Conservation (phyloP, 2,888 invertebrate species). For the Biston stratarius region DNA sequence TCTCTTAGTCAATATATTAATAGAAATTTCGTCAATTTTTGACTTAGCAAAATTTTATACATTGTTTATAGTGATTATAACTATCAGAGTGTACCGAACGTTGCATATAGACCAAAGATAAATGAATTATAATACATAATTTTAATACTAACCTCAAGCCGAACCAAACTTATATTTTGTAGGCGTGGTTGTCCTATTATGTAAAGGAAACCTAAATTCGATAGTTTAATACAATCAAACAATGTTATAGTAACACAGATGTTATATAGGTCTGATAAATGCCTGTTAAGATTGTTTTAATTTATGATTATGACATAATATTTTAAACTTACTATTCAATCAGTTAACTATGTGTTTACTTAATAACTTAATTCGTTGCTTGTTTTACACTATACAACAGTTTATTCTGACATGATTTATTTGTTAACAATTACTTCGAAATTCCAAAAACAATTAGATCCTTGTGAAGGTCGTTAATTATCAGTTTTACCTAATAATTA, state of each 20-base stretch:
- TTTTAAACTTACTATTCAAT: conserved; percentile 6
- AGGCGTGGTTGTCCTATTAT: conserved; percentile 60
- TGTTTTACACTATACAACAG: neutral
- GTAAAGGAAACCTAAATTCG: conserved; percentile 36
- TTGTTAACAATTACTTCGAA: conserved; percentile 41
- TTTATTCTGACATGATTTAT: conserved; percentile 4
- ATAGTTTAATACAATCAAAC: conserved; percentile 29
- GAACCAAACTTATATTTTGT: conserved; percentile 83
- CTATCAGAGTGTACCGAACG: conserved; percentile 76
- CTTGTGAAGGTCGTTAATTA: conserved; percentile 55
- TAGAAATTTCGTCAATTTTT: conserved; percentile 85
- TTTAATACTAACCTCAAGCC: conserved; percentile 83
- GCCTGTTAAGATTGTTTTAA: conserved; percentile 15
- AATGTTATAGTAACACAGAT: conserved; percentile 26
- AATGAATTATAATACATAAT: conserved; percentile 80
- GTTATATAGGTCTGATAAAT: conserved; percentile 13
- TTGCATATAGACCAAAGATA: conserved; percentile 82
- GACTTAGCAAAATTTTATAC: conserved; percentile 86
- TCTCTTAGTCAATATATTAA: conserved; percentile 84
- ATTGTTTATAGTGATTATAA: conserved; percentile 81
- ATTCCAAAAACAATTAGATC: conserved; percentile 47
- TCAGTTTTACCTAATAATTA: conserved; percentile 78
- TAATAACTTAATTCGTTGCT: neutral
- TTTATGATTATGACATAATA: conserved; percentile 22
- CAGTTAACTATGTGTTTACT: neutral